Base-by-base conservation (phyloP, 2,888 invertebrate genomes). In the Heterodera filipjevi region DNA sequence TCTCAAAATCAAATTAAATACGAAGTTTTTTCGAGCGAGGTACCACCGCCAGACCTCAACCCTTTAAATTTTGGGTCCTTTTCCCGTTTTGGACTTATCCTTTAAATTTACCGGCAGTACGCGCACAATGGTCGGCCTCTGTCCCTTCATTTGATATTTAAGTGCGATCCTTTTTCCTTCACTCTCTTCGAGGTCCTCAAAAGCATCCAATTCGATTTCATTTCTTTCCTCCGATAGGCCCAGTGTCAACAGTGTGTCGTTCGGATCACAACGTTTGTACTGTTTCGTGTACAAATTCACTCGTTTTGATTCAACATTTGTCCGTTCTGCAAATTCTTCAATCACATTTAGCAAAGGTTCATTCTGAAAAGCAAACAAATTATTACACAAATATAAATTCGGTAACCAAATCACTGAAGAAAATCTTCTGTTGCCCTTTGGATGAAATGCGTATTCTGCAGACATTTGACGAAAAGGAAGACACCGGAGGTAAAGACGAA, bases 131-230 rank as follows among this genome's bases (percentile, higher is more conserved):
- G 79, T 66, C 39, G 79, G 76, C 44, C 66, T 79, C n/a, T 30
- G 66, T 6, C 78, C 79, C 33, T 79, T 79, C 35, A 72, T 53
- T 30, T 68, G 71, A 59, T 68, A 79, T 49, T 79, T 79, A 27
- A 79, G 79, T 39, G 49, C 8, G 27, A 79, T 14, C 32, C 32
- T 79, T 53, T 35, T 68, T 14, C 14, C 32, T 46, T 32, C 64
- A n/a, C 30, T 46, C 35, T 19, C 39, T 32, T 53, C 71, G n/a
- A 44, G 53, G 39, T 79, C 77, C 73, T 79, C 79, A 59, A 70
- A 79, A n/a, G 75, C 77, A n/a, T 79, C 79, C 44, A 79, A 39
- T 10, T 77, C 77, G 53, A 66, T 53, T 32, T 46, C 33, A 44
- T 49, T 71, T 19, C 49, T 44, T 30, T 44, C 33, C 30, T 39